These are phyloP conservation scores for Podotricha telesiphe DNA, from an alignment of 2,888 invertebrate species.

Conservation along the genomic window DNA sequence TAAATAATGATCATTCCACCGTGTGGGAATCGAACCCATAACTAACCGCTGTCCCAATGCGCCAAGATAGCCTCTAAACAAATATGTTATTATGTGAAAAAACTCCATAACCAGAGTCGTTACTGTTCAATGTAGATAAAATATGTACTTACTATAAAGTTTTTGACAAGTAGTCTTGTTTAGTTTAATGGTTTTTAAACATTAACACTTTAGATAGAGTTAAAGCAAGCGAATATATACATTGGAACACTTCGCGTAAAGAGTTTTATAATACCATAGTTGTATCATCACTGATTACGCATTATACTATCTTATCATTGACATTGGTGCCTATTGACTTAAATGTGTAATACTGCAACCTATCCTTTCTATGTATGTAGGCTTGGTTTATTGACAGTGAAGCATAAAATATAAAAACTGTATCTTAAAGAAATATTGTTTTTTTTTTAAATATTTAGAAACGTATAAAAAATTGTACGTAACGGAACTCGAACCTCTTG, in stretches of 20 bases:
- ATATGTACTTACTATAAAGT: background rate
- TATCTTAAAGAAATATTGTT: too few relatives aligned
- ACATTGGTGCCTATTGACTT: background rate
- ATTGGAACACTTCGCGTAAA: background rate
- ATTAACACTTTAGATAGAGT: slow-evolving; percentile 7
- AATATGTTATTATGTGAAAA: background rate
- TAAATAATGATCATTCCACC: too few relatives aligned
- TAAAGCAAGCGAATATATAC: too few relatives aligned
- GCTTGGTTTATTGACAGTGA: background rate
- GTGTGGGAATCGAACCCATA: too few relatives aligned
- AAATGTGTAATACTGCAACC: slow-evolving; percentile 6
- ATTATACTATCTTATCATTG: slow-evolving; percentile 6
- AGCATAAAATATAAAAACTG: too few relatives aligned
- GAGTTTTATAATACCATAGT: background rate
- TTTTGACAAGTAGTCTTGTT: background rate
- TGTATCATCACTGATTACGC: slow-evolving; percentile 4
- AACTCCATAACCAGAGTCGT: background rate
- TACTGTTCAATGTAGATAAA: background rate
- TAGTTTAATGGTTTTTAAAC: background rate
- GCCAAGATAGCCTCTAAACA: too few relatives aligned
- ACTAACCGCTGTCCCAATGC: too few relatives aligned
- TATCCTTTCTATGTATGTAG: background rate
- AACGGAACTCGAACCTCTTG: too few relatives aligned
- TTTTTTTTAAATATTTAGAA: too few relatives aligned
- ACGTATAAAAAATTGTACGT: too few relatives aligned